Evolutionary conservation across 2,113 vertebrate species (phyloP).

Genomic region (Erythrolamprus reginae): DNA sequence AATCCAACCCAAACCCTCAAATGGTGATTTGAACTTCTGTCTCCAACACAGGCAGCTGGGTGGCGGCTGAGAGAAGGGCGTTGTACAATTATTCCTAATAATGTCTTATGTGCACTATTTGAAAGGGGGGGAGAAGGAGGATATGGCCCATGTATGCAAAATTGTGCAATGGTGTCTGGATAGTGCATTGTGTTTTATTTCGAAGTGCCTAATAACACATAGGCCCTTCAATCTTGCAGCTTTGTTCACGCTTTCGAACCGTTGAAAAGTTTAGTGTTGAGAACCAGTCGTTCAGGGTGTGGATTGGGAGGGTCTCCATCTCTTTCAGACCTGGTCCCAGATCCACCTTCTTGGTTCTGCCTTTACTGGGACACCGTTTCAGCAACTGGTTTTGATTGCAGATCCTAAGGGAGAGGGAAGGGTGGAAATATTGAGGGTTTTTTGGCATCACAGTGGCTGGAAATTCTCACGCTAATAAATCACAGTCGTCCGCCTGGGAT

Average conservation of each 20-base stretch:
- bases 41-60: slow-evolving; percentile 44
- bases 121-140: neutral
- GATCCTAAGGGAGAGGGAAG: slow-evolving; percentile 36
- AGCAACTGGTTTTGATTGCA: slow-evolving; percentile 54
- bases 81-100: slow-evolving; percentile 46
- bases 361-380: slow-evolving; percentile 56
- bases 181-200: slow-evolving; percentile 63
- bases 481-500: neutral
- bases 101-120: slow-evolving; percentile 37
- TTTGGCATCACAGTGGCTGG: slow-evolving; percentile 51
- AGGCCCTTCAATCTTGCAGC: slow-evolving; percentile 57
- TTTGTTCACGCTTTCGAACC: slow-evolving; percentile 53
- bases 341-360: slow-evolving; percentile 50
- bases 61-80: slow-evolving; percentile 37
- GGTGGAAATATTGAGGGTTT: slow-evolving; percentile 36
- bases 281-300: slow-evolving; percentile 50
- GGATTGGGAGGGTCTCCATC: neutral
- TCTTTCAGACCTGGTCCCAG: slow-evolving; percentile 39
- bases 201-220: slow-evolving; percentile 77
- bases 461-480: slow-evolving; percentile 58
- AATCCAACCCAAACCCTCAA: slow-evolving; percentile 42
- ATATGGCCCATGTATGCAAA: slow-evolving; percentile 47
- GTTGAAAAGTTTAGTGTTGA: slow-evolving; percentile 58
- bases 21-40: slow-evolving; percentile 31
- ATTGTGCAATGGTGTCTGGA: slow-evolving; percentile 50